These are phyloP conservation scores for Lycocorax pyrrhopterus DNA, from an alignment of 2,113 vertebrate species.

Conservation along the genomic window DNA sequence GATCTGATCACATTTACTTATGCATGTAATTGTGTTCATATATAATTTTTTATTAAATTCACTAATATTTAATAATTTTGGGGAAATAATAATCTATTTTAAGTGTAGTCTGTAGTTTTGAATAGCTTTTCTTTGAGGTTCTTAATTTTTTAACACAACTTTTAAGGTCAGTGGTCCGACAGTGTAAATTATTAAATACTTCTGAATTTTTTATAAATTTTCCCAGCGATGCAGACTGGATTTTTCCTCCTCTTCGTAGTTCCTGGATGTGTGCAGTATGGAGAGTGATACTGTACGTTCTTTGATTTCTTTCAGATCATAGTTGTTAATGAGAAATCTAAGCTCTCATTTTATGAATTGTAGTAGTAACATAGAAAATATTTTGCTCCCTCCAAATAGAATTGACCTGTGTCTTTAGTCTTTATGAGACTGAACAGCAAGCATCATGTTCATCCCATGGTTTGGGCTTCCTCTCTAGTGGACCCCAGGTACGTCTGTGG, in stretches of 20 bases:
- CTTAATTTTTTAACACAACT: conserved; percentile 68
- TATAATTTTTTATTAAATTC: not conserved
- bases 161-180: conserved; percentile 61
- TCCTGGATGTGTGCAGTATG: not conserved
- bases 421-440: not conserved
- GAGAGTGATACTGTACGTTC: not conserved
- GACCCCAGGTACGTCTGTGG: not conserved
- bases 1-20: not conserved
- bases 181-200: conserved; percentile 54
- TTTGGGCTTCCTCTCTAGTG: not conserved
- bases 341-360: not conserved
- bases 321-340: not conserved
- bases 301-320: not conserved
- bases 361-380: not conserved
- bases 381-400: not conserved
- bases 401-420: not conserved
- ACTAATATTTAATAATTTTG: not conserved
- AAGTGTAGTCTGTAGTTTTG: conserved; percentile 2
- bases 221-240: not conserved
- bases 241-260: not conserved
- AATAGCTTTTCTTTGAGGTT: conserved; percentile 38
- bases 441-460: not conserved
- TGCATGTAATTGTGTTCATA: not conserved
- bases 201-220: conserved; percentile 63
- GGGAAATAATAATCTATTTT: not conserved